Evolutionary conservation across 2,888 invertebrate genomes (phyloP).

Genomic region (Mactromeris polynyma): DNA sequence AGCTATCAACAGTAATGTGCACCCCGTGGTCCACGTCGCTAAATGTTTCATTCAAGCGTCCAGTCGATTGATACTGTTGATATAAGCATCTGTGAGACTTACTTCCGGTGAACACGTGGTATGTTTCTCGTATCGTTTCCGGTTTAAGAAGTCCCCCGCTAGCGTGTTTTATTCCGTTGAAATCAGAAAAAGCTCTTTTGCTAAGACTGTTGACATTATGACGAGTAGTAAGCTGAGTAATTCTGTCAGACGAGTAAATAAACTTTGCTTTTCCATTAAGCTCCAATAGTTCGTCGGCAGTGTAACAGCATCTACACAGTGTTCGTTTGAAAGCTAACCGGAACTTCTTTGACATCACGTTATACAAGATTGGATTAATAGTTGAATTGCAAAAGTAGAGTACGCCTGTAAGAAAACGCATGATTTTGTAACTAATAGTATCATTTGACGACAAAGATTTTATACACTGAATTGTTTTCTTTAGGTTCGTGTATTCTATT

Average conservation of each 20-base stretch:
- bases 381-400: conserved; percentile 63
- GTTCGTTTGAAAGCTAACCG: conserved; percentile 63
- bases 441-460: too few species aligned
- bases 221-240: conserved; percentile 32
- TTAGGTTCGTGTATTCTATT: too few species aligned
- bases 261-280: conserved; percentile 62
- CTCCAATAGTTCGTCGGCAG: conserved; percentile 57
- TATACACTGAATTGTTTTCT: too few species aligned
- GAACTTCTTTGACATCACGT: conserved; percentile 65
- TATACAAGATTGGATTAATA: conserved; percentile 61
- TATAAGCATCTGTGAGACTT: conserved; percentile 31
- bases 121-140: conserved; percentile 17
- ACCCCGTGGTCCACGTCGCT: conserved; percentile 24
- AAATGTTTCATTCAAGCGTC: conserved; percentile 56
- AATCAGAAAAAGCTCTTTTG: conserved; percentile 42
- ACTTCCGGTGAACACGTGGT: conserved; percentile 33
- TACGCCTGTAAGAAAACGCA: conserved; percentile 53
- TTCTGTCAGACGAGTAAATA: conserved; percentile 59
- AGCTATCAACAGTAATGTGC: neutral
- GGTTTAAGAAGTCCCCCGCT: conserved; percentile 38
- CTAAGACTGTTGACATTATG: conserved; percentile 36
- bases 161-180: conserved; percentile 47
- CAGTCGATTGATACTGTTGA: conserved; percentile 45
- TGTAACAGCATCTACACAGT: conserved; percentile 58
- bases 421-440: too few species aligned